Evolutionary conservation across 92 coral and sea anemone genomes (phyloP).

Genomic region (Scolanthus callimorphus): DNA sequence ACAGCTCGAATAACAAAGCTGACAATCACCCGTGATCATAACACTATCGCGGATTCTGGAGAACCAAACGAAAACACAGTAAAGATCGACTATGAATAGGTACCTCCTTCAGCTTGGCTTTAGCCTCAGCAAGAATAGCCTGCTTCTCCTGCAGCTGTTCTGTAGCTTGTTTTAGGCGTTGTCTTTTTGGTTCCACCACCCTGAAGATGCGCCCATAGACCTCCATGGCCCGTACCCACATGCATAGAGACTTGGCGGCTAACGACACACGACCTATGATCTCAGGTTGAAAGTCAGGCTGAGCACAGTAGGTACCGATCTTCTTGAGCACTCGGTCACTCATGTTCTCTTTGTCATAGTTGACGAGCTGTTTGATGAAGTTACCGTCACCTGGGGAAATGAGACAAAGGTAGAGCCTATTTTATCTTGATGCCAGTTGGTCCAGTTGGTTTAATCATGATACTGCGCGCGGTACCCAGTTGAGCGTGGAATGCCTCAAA

Average conservation of each 20-base stretch:
- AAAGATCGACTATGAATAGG: too few species aligned
- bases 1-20: too few species aligned
- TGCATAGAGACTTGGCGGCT: conserved; percentile 96
- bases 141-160: conserved; percentile 96
- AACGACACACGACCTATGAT: conserved; percentile 98
- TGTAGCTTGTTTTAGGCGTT: conserved; percentile 89
- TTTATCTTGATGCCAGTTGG: too few species aligned
- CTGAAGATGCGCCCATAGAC: conserved; percentile 95
- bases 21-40: too few species aligned
- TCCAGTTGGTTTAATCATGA: too few species aligned
- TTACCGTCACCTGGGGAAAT: conserved; percentile 78
- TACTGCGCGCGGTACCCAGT: too few species aligned
- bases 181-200: conserved; percentile 97
- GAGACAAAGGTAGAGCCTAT: too few species aligned
- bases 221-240: conserved; percentile 99
- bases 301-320: conserved; percentile 95
- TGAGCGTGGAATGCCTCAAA: too few species aligned
- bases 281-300: conserved; percentile 95
- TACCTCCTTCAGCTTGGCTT: conserved; percentile 99
- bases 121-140: conserved; percentile 94
- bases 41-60: too few species aligned
- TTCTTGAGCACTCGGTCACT: conserved; percentile 94
- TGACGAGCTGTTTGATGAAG: conserved; percentile 95
- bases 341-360: conserved; percentile 99
- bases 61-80: too few species aligned